Evolutionary conservation across 1,140 invertebrate species (phyloP).

Genomic region (Drosophila carrolli): DNA sequence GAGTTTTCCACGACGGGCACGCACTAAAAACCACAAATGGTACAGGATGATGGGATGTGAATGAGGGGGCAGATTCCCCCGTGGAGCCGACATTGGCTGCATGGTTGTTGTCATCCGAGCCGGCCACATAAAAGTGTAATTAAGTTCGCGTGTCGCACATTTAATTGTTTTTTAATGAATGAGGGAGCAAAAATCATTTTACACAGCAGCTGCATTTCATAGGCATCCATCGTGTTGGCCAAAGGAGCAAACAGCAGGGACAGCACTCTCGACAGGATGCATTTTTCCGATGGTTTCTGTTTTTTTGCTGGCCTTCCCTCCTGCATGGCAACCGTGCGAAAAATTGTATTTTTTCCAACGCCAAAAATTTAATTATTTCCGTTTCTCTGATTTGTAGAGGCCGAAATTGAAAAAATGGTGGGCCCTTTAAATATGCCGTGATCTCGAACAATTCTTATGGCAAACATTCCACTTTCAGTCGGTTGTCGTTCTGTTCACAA

Average conservation of each 20-base stretch:
- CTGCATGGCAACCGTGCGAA: slow-evolving; percentile 20
- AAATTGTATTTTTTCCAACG: slow-evolving; percentile 33
- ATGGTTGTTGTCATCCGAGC: slow-evolving; percentile 35
- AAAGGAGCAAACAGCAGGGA: slow-evolving; percentile 3
- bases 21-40: slow-evolving; percentile 37
- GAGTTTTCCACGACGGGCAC: slow-evolving; percentile 30
- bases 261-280: neutral
- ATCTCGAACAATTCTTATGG: slow-evolving; percentile 26
- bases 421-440: slow-evolving; percentile 37
- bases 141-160: slow-evolving; percentile 75
- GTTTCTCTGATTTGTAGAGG: slow-evolving; percentile 43
- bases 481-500: slow-evolving; percentile 36
- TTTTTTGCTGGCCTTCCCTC: neutral
- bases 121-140: slow-evolving; percentile 72
- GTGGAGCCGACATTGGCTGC: slow-evolving; percentile 27
- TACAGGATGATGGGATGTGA: slow-evolving; percentile 1
- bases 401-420: slow-evolving; percentile 17
- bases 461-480: slow-evolving; percentile 34
- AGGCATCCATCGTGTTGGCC: slow-evolving; percentile 10
- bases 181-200: slow-evolving; percentile 64
- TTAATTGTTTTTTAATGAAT: slow-evolving; percentile 81
- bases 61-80: neutral
- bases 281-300: slow-evolving; percentile 18
- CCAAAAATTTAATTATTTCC: slow-evolving; percentile 51
- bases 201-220: slow-evolving; percentile 60